phyloP scores from a whole-genome alignment of 2,113 vertebrate species.

The Carassius gibelio region DNA sequence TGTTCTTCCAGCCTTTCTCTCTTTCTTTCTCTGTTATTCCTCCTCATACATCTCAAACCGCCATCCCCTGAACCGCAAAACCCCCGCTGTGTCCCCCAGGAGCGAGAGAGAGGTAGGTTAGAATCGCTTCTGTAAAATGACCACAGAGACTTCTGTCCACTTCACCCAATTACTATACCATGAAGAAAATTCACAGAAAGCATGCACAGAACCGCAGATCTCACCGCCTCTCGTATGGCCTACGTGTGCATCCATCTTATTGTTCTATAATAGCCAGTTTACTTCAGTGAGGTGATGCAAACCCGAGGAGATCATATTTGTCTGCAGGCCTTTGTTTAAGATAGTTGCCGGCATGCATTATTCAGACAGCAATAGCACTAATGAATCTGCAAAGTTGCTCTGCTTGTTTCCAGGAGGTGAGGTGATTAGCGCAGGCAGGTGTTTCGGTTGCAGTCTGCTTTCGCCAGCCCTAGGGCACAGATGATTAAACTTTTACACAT shows the following conservation, averaged over 20 bases:
- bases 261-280: conserved; percentile 27
- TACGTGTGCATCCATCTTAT: conserved; percentile 45
- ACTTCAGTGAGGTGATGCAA: conserved; percentile 29
- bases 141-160: conserved; percentile 54
- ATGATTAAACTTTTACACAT: conserved; percentile 54
- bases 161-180: conserved; percentile 49
- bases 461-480: conserved; percentile 42
- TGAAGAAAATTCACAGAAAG: conserved; percentile 46
- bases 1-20: conserved; percentile 9
- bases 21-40: conserved; percentile 17
- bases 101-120: conserved; percentile 39
- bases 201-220: conserved; percentile 24
- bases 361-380: conserved; percentile 51
- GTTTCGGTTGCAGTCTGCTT: conserved; percentile 42
- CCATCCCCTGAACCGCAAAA: conserved; percentile 5
- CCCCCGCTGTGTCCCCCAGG: conserved; percentile 19
- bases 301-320: conserved; percentile 13
- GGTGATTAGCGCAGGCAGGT: conserved; percentile 58
- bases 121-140: conserved; percentile 55
- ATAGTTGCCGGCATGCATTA: conserved; percentile 31
- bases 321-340: conserved; percentile 39
- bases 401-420: conserved; percentile 55
- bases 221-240: conserved; percentile 13
- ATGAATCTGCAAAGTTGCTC: conserved; percentile 51
- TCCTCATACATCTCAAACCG: background rate